Percentiles rank a stretch among this genome's conserved stretches.
Conservation (phyloP, 2,888 invertebrate genomes). For the Tetranychus truncatus region DNA sequence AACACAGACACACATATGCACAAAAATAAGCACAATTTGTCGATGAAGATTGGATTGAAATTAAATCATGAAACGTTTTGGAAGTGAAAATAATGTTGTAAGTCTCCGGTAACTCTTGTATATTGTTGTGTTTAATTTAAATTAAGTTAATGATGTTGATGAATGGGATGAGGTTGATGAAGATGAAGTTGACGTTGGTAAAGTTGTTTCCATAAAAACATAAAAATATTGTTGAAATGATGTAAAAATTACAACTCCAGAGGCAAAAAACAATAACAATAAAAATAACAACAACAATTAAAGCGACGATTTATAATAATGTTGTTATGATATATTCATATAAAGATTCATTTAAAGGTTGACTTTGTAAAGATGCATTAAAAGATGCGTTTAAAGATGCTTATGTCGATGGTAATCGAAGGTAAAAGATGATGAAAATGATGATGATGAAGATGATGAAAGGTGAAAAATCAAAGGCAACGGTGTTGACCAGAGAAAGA, state of each 20-base stretch:
- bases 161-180: background rate
- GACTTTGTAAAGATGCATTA: no score
- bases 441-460: background rate
- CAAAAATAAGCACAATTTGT: no score
- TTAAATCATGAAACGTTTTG: no score
- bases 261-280: background rate
- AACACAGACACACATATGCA: no score
- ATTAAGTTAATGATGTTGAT: background rate
- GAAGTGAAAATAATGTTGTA: no score
- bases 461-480: constrained; percentile 1
- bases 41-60: no score
- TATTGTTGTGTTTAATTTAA: background rate
- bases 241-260: no score
- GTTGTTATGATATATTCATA: background rate
- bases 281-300: background rate
- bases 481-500: constrained; percentile 1
- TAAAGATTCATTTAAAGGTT: no score
- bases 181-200: background rate
- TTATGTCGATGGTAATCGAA: background rate
- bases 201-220: background rate
- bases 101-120: no score
- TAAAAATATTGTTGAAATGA: background rate
- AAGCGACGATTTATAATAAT: background rate
- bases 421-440: background rate
- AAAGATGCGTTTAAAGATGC: background rate